Evolutionary conservation across 1,140 invertebrate species (phyloP).

Genomic region (Cotesia typhae): DNA sequence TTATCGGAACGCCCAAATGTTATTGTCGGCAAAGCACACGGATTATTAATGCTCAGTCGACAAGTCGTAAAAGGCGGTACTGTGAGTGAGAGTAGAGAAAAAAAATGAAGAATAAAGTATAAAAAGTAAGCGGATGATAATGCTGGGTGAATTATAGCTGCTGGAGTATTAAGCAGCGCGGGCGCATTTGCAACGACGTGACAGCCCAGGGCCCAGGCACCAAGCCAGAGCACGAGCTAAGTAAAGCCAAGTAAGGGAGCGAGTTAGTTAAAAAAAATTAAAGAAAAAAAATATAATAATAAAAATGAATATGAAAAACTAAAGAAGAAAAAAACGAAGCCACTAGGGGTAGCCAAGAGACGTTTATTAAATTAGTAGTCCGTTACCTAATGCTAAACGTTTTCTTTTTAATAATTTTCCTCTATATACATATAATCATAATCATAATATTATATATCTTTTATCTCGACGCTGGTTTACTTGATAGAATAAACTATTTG

Average conservation of each 20-base stretch:
- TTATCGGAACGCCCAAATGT: conserved; percentile 42
- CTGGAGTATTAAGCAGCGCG: conserved; percentile 33
- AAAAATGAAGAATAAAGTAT: conserved; percentile 19
- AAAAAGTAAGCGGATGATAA: conserved; percentile 45
- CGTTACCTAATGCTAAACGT: conserved; percentile 38
- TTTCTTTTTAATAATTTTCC: conserved; percentile 17
- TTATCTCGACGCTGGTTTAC: background rate
- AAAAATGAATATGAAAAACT: background rate
- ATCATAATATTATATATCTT: too few species aligned
- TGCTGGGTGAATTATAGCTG: conserved; percentile 45
- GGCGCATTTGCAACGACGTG: conserved; percentile 42
- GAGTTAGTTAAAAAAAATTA: conserved; percentile 3
- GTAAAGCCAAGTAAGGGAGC: conserved; percentile 14
- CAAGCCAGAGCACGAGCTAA: conserved; percentile 24
- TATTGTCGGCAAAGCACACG: conserved; percentile 41
- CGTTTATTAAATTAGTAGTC: conserved; percentile 46
- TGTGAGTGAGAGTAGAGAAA: conserved; percentile 13
- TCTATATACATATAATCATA: background rate
- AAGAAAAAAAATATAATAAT: conserved; percentile 18
- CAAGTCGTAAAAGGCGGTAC: conserved; percentile 45
- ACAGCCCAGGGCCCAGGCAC: conserved; percentile 38
- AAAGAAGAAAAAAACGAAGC: conserved; percentile 18
- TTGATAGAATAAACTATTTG: background rate
- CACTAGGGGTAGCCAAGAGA: conserved; percentile 35
- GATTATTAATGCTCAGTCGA: conserved; percentile 48